These are phyloP conservation scores for Ambastaia sidthimunki DNA, from an alignment of 2,797 vertebrate genomes.

Conservation along the genomic window DNA sequence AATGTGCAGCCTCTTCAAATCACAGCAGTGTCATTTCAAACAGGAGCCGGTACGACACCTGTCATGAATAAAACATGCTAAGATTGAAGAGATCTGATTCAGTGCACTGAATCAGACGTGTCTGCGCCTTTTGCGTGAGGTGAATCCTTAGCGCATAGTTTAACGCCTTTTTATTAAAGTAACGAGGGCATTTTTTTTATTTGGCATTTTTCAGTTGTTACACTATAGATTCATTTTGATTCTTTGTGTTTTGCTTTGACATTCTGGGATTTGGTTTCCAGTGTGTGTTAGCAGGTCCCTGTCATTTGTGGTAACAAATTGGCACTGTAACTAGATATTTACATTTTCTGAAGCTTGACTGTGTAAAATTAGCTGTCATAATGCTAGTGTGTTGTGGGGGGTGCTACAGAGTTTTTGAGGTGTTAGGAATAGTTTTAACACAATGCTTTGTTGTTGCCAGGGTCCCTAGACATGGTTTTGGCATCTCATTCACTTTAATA, in stretches of 20 bases:
- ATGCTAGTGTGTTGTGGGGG: too few species aligned
- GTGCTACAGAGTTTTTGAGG: too few species aligned
- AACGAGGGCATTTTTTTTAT: constrained; percentile 52
- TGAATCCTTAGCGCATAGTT: constrained; percentile 46
- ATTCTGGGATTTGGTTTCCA: background rate
- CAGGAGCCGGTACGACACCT: constrained; percentile 10
- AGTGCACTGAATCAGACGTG: background rate
- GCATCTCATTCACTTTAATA: background rate
- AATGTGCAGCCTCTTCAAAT: constrained; percentile 28
- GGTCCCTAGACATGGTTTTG: background rate
- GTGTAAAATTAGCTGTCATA: background rate
- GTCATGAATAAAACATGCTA: constrained; percentile 60
- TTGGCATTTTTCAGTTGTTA: constrained; percentile 43
- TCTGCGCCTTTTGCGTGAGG: constrained; percentile 37
- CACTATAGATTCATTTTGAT: constrained; percentile 13
- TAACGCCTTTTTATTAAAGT: constrained; percentile 38
- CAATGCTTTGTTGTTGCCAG: too few species aligned
- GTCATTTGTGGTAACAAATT: too few species aligned
- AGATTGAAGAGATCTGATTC: constrained; percentile 50
- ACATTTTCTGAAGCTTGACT: background rate
- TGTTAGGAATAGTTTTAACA: too few species aligned
- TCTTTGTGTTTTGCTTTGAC: background rate
- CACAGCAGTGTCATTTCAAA: constrained; percentile 32
- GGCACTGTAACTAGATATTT: background rate
- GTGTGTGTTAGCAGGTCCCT: too few species aligned